Conservation (phyloP, 2,113 vertebrate genomes). For the Mesitornis unicolor region DNA sequence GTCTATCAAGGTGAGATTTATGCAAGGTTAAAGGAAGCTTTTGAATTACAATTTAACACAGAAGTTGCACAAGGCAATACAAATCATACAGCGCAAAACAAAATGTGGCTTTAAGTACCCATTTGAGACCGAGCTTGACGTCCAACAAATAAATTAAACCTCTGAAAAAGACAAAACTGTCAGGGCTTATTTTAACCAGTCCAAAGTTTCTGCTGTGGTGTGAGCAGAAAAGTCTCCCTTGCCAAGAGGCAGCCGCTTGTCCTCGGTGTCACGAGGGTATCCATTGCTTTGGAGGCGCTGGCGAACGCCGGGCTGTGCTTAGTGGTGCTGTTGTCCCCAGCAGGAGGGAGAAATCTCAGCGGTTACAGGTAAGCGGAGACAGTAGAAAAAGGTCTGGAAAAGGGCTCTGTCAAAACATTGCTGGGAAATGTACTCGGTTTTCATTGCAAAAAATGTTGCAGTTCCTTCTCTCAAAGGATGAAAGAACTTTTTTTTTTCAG, state of each 20-base stretch:
- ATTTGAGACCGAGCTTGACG: background rate
- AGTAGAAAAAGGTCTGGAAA: background rate
- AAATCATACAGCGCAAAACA: background rate
- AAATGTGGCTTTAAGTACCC: background rate
- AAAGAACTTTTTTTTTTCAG: background rate
- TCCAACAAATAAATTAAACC: background rate
- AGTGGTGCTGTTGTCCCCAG: background rate
- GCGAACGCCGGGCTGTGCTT: background rate
- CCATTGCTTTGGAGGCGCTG: background rate
- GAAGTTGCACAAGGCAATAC: background rate
- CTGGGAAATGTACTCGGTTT: background rate
- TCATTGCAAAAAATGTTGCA: background rate
- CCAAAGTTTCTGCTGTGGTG: background rate
- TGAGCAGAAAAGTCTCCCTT: background rate
- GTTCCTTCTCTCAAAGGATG: background rate
- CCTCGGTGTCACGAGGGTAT: background rate
- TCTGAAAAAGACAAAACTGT: conserved; percentile 9
- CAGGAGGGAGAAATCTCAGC: background rate
- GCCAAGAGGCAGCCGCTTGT: background rate
- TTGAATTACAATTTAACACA: background rate
- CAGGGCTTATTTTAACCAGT: background rate
- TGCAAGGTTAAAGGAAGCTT: background rate
- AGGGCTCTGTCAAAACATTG: background rate
- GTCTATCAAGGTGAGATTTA: background rate
- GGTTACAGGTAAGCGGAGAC: background rate